Conservation (phyloP, 2,797 vertebrate genomes). For the Myotis findleyi region DNA sequence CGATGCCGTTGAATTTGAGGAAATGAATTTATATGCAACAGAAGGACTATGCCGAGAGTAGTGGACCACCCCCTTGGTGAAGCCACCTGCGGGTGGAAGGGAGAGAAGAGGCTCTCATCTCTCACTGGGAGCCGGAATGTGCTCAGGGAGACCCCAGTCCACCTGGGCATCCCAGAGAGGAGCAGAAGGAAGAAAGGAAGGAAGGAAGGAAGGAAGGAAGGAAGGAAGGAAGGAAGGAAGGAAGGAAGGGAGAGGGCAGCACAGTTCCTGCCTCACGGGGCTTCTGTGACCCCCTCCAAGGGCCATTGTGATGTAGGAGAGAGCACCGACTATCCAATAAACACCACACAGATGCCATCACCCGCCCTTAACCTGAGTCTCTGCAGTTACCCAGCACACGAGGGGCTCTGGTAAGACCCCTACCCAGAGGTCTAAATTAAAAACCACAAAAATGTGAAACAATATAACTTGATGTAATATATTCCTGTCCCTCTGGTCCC, state of each 20-base stretch:
- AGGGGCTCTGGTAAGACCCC: background rate
- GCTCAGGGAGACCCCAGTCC: background rate
- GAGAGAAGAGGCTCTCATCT: background rate
- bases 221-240: background rate
- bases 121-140: background rate
- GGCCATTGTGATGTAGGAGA: background rate
- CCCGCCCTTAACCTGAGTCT: background rate
- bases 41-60: fast-evolving
- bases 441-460: background rate
- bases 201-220: background rate
- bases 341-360: background rate
- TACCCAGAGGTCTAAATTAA: background rate
- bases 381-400: background rate
- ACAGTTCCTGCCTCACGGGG: background rate
- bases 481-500: background rate
- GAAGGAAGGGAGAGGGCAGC: background rate
- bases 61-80: fast-evolving
- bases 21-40: background rate
- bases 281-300: background rate
- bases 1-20: background rate
- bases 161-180: background rate
- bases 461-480: background rate
- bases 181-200: background rate
- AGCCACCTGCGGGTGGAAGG: background rate
- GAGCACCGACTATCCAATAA: background rate